phyloP scores from a whole-genome alignment of 2,113 vertebrate genomes.

The Ailurus styani region DNA sequence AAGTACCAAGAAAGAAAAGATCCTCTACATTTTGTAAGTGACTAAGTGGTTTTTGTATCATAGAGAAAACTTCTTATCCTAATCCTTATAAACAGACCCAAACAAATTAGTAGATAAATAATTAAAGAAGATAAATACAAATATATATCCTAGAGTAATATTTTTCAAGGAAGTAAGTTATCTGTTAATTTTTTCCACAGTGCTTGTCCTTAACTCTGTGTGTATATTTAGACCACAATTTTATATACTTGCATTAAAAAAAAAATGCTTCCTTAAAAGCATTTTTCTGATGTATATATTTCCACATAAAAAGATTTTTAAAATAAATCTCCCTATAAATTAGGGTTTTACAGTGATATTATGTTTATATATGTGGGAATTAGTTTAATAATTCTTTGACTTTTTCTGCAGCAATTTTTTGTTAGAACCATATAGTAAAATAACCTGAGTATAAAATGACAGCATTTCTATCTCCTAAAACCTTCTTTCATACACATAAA shows the following conservation, averaged over 20 bases:
- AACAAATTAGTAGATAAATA: neutral
- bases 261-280: neutral
- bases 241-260: neutral
- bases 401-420: neutral
- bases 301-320: neutral
- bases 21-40: neutral
- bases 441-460: neutral
- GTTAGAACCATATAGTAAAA: neutral
- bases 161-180: neutral
- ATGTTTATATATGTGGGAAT: neutral
- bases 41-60: neutral
- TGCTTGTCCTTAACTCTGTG: neutral
- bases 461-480: neutral
- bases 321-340: neutral
- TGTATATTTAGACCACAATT: neutral
- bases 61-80: neutral
- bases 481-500: neutral
- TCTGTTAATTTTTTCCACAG: neutral
- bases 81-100: neutral
- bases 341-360: neutral
- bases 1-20: neutral
- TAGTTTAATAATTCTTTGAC: neutral
- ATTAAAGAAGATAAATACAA: neutral
- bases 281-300: neutral
- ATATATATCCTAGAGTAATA: neutral